phyloP scores from a whole-genome alignment of 2,797 vertebrate genomes.

The Podarcis siculus region DNA sequence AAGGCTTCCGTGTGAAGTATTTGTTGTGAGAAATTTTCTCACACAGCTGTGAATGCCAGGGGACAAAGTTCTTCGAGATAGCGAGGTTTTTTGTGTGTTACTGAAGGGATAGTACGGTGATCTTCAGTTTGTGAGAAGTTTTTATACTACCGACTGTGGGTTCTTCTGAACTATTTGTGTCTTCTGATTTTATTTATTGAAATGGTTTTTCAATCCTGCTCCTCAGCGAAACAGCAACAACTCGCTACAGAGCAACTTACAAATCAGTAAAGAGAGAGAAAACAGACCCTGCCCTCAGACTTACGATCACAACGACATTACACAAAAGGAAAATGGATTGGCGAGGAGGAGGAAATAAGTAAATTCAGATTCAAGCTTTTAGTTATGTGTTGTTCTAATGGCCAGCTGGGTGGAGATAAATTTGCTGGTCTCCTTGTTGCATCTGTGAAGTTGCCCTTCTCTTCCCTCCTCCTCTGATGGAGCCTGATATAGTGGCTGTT shows the following conservation, averaged over 20 bases:
- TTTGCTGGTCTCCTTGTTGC: too few species aligned
- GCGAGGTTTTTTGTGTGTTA: not conserved
- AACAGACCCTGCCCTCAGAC: too few species aligned
- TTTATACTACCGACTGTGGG: not conserved
- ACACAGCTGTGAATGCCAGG: not conserved
- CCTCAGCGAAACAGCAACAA: not conserved
- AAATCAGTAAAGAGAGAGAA: too few species aligned
- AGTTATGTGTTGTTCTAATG: too few species aligned
- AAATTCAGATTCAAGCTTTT: too few species aligned
- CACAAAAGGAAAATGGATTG: too few species aligned
- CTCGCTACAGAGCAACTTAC: not conserved
- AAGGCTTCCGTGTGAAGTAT: not conserved
- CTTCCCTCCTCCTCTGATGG: too few species aligned
- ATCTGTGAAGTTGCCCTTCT: too few species aligned
- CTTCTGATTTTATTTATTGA: not conserved
- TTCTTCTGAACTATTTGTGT: not conserved
- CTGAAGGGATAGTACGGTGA: not conserved
- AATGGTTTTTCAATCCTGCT: not conserved
- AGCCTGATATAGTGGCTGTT: too few species aligned
- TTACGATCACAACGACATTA: too few species aligned
- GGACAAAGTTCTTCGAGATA: not conserved
- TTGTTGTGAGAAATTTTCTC: not conserved
- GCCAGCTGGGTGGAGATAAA: too few species aligned
- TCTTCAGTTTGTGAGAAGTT: not conserved
- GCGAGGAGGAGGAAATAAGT: too few species aligned